Evolutionary conservation across 2,888 invertebrate genomes (phyloP).

Genomic region (Hermaeophaga mercurialis): DNA sequence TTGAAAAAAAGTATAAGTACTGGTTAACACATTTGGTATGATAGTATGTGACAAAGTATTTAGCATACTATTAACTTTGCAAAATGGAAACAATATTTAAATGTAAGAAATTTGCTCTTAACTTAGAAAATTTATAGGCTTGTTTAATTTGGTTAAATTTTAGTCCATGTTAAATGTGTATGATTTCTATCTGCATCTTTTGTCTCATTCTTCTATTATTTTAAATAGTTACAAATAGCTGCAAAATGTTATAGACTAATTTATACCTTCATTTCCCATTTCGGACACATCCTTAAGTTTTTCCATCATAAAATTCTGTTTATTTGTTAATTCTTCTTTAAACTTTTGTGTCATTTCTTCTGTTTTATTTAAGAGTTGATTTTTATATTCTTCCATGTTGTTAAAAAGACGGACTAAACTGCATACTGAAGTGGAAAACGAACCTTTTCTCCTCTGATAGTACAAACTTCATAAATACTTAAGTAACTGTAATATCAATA

Average conservation of each 20-base stretch:
- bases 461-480: constrained; percentile 5
- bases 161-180: too few species aligned
- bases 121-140: too few species aligned
- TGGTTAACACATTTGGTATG: too few species aligned
- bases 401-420: neutral
- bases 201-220: too few species aligned
- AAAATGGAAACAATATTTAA: too few species aligned
- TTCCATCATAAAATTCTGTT: constrained; percentile 10
- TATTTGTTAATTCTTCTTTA: constrained; percentile 37
- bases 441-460: neutral
- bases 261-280: constrained; percentile 49
- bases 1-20: too few species aligned
- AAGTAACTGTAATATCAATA: constrained; percentile 3
- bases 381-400: constrained; percentile 50
- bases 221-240: neutral
- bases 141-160: too few species aligned
- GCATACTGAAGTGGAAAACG: neutral
- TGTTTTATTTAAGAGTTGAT: constrained; percentile 43
- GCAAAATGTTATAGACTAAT: neutral
- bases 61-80: too few species aligned
- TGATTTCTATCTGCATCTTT: too few species aligned
- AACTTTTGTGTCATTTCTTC: constrained; percentile 43
- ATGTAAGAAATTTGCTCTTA: too few species aligned
- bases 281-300: constrained; percentile 46
- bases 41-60: too few species aligned